phyloP scores from a whole-genome alignment of 1,140 invertebrate genomes.

The Leptestheria dahalacensis region DNA sequence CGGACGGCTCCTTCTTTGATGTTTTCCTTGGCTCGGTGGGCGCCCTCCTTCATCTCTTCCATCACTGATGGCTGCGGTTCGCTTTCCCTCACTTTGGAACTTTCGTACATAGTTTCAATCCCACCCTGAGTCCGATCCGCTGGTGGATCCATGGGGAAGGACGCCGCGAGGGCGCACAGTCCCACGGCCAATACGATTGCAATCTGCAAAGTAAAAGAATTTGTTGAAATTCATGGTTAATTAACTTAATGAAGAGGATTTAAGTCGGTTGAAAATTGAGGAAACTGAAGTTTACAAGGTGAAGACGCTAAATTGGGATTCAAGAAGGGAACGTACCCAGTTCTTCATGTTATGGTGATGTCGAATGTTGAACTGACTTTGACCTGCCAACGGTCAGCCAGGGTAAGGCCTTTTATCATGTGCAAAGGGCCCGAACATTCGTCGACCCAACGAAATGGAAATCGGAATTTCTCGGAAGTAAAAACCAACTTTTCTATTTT shows the following conservation, averaged over 20 bases:
- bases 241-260: not conserved
- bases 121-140: not conserved
- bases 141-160: not conserved
- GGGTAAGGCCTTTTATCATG: not conserved
- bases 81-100: slow-evolving; percentile 7
- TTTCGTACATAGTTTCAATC: slow-evolving; percentile 11
- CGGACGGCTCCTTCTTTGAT: not conserved
- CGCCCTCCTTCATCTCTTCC: not conserved
- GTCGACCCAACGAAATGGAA: not conserved
- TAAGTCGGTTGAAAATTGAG: not conserved
- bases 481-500: no score
- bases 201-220: not conserved
- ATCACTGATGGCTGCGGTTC: slow-evolving; percentile 9
- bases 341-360: not conserved
- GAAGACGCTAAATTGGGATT: not conserved
- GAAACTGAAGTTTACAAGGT: not conserved
- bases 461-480: no score
- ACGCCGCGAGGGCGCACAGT: not conserved
- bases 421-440: not conserved
- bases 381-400: not conserved
- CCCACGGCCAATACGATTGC: not conserved
- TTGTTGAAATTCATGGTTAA: not conserved
- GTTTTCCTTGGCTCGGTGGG: not conserved
- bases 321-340: not conserved
- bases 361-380: not conserved